Base-by-base conservation (phyloP, 2,113 vertebrate genomes). In the Eleginops maclovinus region DNA sequence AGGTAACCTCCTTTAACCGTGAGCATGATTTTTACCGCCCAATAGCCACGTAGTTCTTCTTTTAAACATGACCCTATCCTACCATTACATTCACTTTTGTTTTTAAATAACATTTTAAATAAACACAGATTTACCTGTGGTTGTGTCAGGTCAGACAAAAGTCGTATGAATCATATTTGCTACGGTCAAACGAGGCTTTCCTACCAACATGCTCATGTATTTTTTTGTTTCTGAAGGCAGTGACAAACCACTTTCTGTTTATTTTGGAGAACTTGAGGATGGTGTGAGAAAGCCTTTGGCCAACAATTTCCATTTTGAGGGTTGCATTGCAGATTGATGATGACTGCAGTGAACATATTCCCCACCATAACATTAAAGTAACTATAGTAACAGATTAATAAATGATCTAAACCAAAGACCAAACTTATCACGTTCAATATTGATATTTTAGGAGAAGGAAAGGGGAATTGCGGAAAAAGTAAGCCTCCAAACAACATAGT, bases 251-350 rank as follows among this genome's bases (percentile, higher is more conserved):
- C 40, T 80, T 54, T 60, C 12, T 3, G 1, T 61, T 72, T 49
- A 49, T 14, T 63, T 55, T 15, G 43, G 22, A 70, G 17, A 22
- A 72, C 44, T 26, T 65, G 53, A 55, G 76, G 22, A 56, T 36
- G 22, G 21, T 61, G 40, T 12, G 19, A 58, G 41, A 50, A 67
- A 72, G 47, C 66, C 65, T 51, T 24, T 58, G 17, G 61, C 43
- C 67, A 44, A 50, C 58, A 59, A 15, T 60, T 59, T 78, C 26
- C 17, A 67, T 44, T 75, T 70, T 82, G 51, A 80, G 24, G 31
- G 72, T 68, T 46, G 46, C 63, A 74, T 54, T 43, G 21, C 49
- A 64, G 47, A 36, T 53, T 44, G 43, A 66, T 65, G 54, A 77
- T 26, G 31, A 14, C 21, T 61, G 59, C 65, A 28, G 59, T 41